These are phyloP conservation scores for Illadopsis cleaveri DNA, from an alignment of 2,113 vertebrate genomes.

Conservation along the genomic window DNA sequence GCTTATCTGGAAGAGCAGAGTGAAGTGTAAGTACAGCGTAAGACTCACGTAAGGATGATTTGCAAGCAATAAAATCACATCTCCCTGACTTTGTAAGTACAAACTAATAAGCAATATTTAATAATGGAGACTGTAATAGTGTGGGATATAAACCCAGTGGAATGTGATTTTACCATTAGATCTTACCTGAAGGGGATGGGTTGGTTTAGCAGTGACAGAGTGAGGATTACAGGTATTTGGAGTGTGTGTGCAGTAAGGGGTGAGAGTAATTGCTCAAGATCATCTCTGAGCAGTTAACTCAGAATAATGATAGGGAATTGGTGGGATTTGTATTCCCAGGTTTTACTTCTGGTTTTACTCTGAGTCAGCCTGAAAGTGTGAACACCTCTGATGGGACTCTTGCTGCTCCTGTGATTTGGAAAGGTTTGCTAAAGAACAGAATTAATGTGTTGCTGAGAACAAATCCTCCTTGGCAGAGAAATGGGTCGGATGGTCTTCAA, in stretches of 20 bases:
- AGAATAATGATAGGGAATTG: background rate
- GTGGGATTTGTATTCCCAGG: fast-evolving
- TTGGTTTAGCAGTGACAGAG: background rate
- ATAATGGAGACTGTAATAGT: background rate
- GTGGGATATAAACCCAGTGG: background rate
- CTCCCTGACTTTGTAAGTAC: slow-evolving; percentile 33
- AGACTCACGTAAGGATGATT: slow-evolving; percentile 36
- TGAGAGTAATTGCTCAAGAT: background rate
- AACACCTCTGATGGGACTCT: background rate
- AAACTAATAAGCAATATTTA: slow-evolving; percentile 31
- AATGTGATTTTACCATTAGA: slow-evolving; percentile 14
- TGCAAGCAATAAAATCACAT: slow-evolving; percentile 28
- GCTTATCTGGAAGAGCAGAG: slow-evolving; percentile 39
- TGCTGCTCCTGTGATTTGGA: background rate
- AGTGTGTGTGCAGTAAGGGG: background rate
- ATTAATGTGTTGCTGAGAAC: background rate
- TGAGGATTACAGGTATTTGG: slow-evolving; percentile 15
- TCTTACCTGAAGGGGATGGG: slow-evolving; percentile 11
- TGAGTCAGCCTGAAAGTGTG: background rate
- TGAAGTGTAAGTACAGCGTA: background rate
- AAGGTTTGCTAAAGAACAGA: background rate
- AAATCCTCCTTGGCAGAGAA: background rate
- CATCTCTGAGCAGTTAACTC: background rate
- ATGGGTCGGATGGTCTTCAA: background rate
- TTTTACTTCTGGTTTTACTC: background rate